Evolutionary conservation across 2,888 invertebrate genomes (phyloP).

Genomic region (Galerucella nymphaeae): DNA sequence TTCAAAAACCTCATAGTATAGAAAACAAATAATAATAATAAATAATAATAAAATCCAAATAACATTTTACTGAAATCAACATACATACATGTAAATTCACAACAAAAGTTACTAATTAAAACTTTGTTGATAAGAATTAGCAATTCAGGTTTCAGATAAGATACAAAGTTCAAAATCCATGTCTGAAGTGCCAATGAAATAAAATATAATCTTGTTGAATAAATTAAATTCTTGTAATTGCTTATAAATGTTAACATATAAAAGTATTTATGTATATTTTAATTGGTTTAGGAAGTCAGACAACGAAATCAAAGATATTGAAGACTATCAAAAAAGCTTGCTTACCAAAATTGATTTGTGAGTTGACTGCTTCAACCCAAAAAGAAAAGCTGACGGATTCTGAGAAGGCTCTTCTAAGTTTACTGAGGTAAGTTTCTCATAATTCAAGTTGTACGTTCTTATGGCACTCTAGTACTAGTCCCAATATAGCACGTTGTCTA

Average conservation of each 20-base stretch:
- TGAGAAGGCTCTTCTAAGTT: constrained; percentile 70
- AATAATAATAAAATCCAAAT: too few relatives aligned
- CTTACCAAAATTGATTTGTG: constrained; percentile 74
- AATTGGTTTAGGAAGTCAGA: constrained; percentile 61
- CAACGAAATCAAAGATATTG: constrained; percentile 67
- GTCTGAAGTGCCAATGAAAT: neutral
- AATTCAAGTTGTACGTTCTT: neutral
- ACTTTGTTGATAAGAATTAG: too few relatives aligned
- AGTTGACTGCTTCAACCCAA: constrained; percentile 71
- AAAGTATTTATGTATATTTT: neutral
- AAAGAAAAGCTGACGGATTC: constrained; percentile 72
- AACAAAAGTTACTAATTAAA: too few relatives aligned
- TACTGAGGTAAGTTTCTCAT: constrained; percentile 69
- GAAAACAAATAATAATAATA: too few relatives aligned
- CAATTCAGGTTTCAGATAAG: too few relatives aligned
- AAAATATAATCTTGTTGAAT: neutral
- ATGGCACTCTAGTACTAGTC: too few relatives aligned
- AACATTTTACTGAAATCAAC: too few relatives aligned
- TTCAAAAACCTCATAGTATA: too few relatives aligned
- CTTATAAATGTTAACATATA: neutral
- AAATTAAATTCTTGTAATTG: neutral
- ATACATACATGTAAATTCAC: too few relatives aligned
- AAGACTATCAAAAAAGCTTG: constrained; percentile 73
- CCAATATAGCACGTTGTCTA: too few relatives aligned
- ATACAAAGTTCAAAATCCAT: too few relatives aligned